Evolutionary conservation across 2,113 vertebrate species (phyloP), one percentile per base, ranked within the genome.

Genomic region (Circaetus cinerascens): DNA sequence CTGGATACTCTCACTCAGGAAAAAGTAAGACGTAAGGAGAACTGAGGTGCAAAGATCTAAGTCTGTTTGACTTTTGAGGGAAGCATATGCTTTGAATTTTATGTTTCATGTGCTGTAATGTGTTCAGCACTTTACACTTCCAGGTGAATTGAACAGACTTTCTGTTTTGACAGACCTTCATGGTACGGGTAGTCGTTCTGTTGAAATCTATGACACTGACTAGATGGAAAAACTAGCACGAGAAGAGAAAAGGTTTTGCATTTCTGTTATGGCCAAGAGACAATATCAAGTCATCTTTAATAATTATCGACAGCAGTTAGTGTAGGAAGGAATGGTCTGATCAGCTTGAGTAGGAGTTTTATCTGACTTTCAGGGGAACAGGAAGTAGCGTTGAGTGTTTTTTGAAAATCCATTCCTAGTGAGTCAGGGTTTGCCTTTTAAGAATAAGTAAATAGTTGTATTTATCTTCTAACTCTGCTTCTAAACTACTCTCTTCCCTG

Each of bases 21-120:
- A 32, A 46, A 41, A 45, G 15, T 1, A 4, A 55, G 19, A 38
- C 16, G 41, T 63, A 22, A 62, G 57, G 51, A 83, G 67, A 91
- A 18, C 17, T 32, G 21, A 86, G 62, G 19, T 48, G 60, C 1
- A 10, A 74, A 73, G 27, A 51, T 48, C n/a, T 6, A 13, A 76
- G 19, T 13, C 45, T 48, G 4, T 46, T 25, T 88, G 59, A 15
- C 57, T 80, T 88, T 18, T n/a, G 45, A 73, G 38, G 29, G 50
- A 55, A 68, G 40, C 1, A 34, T 20, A 8, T 16, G 3, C 36
- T 84, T 69, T 23, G 43, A 34, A 25, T 87, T 55, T 88, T 22
- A 0, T 21, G 9, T 59, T 74, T 34, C 4, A 0, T 12, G 48
- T 20, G 27, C 29, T 86, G 13, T n/a, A 1, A 32, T 11, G 36